Evolutionary conservation across 2,888 invertebrate species (phyloP), one percentile per base, ranked within the genome.

Genomic region (Lycaena phlaeas): DNA sequence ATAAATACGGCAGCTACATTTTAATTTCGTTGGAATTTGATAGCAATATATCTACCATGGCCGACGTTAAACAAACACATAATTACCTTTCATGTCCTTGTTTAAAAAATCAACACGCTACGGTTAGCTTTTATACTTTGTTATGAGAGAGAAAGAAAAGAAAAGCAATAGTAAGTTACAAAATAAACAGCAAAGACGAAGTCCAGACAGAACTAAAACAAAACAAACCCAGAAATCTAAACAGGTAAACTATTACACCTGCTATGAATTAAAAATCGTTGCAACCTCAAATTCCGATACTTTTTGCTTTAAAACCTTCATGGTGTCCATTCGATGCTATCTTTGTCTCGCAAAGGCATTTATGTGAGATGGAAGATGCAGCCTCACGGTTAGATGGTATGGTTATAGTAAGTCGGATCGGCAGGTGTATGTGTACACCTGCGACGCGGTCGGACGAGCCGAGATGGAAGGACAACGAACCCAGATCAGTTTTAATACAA

Each of bases 221-320:
- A 34, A 34, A 12, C 12, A 18, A 17, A 22, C 18, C 11, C 30
- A n/a, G 31, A 76, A 78, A 72, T 71, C 70, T 69, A 71, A 72
- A 67, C 59, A 57, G 64, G 64, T 63, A 61, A 61, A 66, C 62
- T 65, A 73, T 72, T 74, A 74, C 81, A 79, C 78, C 81, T 81
- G 78, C 67, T 61, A 64, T 71, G 68, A 72, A 77, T 73, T 71
- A 29, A 14, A 12, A 27, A n/a, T 17, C 27, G 22, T 15, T 17
- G 31, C 40, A 69, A 73, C 72, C 68, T 68, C 67, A 65, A 76
- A 84, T 82, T 74, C 81, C 79, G 54, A 81, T 76, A 81, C 81
- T 81, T 82, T 84, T 84, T 82, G 78, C 84, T 70, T 55, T 55
- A 82, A 82, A 82, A 78, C 72, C 76, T 77, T 76, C 76, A 68